Percentiles rank a stretch among this genome's conserved stretches.
These are phyloP conservation scores for Elanoides forficatus DNA, from an alignment of 2,113 vertebrate species.

Conservation along the genomic window DNA sequence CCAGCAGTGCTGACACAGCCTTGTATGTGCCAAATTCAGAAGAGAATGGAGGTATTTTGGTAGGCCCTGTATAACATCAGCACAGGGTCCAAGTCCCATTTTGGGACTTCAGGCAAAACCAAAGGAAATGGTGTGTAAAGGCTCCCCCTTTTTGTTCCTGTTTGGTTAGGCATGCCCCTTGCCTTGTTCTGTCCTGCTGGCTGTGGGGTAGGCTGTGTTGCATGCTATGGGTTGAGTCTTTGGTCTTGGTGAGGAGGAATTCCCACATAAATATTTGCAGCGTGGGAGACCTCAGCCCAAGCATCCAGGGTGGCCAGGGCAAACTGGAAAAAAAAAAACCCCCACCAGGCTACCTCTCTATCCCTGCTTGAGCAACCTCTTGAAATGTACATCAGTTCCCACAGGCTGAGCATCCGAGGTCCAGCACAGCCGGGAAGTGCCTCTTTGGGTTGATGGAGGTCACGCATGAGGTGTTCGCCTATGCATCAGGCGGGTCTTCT, in stretches of 20 bases:
- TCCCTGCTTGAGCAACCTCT: neutral
- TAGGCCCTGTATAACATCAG: neutral
- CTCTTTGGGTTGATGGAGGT: neutral
- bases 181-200: neutral
- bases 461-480: fast-evolving
- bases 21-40: fast-evolving
- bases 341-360: fast-evolving
- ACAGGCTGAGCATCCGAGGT: fast-evolving
- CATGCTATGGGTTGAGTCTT: neutral
- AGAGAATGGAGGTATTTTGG: fast-evolving
- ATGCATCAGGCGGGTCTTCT: neutral
- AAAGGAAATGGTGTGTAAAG: neutral
- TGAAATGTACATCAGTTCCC: neutral
- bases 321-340: neutral
- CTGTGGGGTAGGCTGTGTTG: too few species aligned
- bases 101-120: neutral
- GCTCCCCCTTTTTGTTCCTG: fast-evolving
- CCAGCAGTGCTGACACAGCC: fast-evolving
- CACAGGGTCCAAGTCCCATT: too few species aligned
- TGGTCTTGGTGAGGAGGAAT: neutral
- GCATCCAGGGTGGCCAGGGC: neutral
- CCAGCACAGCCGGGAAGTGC: fast-evolving
- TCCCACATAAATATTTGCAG: neutral
- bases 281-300: neutral
- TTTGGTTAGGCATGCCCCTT: fast-evolving